Base-by-base conservation (phyloP, 2,888 invertebrate genomes). In the Blomia tropicalis region DNA sequence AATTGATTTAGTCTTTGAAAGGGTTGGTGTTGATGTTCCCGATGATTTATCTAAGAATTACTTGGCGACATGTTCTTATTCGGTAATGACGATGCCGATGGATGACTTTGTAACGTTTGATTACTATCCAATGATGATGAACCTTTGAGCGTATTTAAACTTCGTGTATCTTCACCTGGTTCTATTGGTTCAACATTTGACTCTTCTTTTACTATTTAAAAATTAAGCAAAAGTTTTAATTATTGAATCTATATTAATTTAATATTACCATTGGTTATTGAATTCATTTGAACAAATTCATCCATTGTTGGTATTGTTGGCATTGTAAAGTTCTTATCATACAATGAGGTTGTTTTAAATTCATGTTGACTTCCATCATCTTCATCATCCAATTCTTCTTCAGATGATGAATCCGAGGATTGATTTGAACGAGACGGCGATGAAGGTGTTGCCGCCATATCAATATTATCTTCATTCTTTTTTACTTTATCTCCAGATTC, bases 1-100 rank as follows among this genome's bases (percentile, higher is more conserved):
- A 11, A 68, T 68, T 25, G 67, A 68, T 17, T 68, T 68, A 4
- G 68, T 66, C 22, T 67, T 64, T 11, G 66, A 66, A 11, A 68
- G 66, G 17, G 68, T 68, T 5, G 66, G 67, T 17, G 66, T 63
- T 11, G 63, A 59, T 4, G 66, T 67, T 4, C 66, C 66, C 5
- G 66, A 63, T 5, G 64, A 62, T 43, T 41, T 62, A 25, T 56
- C 56, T 23, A 56, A 19, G 56, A 56, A 25, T 56, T 56, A 14
- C 29, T 27, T 31, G 56, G 56, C 11, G 56, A 59, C 17, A 59
- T 59, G 59, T 43, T 59, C 22, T 41, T 56, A 23, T 11, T 56
- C 17, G 59, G 59, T 19, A 36, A 53, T 2, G 43, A 43, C 23
- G 59, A 59, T 11, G 11, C 43, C 2, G 56, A 56, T 3, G 56